Percentiles rank a stretch among this genome's conserved stretches.
These are phyloP conservation scores for Dicranocentrus wangi DNA, from an alignment of 2,888 invertebrate species.

Conservation along the genomic window DNA sequence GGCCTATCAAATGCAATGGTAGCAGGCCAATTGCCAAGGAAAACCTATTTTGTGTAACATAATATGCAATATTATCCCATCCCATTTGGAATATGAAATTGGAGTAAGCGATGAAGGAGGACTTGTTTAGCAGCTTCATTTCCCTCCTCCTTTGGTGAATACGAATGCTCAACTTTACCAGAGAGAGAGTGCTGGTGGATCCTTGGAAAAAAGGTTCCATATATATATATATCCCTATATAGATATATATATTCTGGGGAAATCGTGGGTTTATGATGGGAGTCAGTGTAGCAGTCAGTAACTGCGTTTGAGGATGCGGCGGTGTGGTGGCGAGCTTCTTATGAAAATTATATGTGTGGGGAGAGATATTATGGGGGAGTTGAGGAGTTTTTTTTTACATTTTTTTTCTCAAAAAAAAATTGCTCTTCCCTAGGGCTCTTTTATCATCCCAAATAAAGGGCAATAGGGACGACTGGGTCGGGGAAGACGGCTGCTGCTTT, in stretches of 20 bases:
- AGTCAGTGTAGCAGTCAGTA: too few species aligned
- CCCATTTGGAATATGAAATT: not conserved
- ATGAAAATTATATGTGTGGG: too few species aligned
- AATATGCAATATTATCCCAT: not conserved
- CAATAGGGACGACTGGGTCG: slow-evolving; percentile 33
- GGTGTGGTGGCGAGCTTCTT: too few species aligned
- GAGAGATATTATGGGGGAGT: too few species aligned
- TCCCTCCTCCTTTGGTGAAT: not conserved
- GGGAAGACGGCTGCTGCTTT: slow-evolving; percentile 5
- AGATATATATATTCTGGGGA: too few species aligned
- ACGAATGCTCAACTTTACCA: slow-evolving; percentile 5
- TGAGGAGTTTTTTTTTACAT: too few species aligned
- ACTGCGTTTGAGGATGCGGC: too few species aligned
- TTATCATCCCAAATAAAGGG: slow-evolving; percentile 51
- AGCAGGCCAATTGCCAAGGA: slow-evolving; percentile 54
- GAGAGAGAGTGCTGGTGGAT: too few species aligned
- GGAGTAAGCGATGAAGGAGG: not conserved
- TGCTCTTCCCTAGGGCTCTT: slow-evolving; percentile 39
- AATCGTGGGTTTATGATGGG: too few species aligned
- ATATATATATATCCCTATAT: too few species aligned
- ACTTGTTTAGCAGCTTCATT: not conserved
- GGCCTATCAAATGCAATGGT: slow-evolving; percentile 53
- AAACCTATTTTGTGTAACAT: not conserved
- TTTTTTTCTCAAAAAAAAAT: slow-evolving; percentile 25
- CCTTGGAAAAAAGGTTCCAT: too few species aligned